A percentile compares a stretch with the other conserved stretches of the same genome.
Evolutionary conservation across 23 tunicate genomes (phyloP).

Genomic region (Trididemnum miniatum): DNA sequence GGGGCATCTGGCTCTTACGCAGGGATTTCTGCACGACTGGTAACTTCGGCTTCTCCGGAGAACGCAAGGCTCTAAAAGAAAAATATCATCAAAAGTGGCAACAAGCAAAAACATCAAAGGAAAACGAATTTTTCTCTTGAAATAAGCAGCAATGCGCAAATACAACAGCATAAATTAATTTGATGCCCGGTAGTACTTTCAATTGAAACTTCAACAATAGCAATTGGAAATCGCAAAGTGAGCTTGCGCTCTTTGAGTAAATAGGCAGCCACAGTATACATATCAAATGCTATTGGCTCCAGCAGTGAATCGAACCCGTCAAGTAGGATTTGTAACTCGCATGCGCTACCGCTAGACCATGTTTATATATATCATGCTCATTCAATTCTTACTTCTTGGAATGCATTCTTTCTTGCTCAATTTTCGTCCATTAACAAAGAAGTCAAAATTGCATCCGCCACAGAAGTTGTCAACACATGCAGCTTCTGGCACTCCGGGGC

Average conservation of each 20-base stretch:
- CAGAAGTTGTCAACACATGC: background rate
- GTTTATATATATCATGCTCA: too few species aligned
- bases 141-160: too few species aligned
- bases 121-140: too few species aligned
- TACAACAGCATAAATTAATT: too few species aligned
- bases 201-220: background rate
- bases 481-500: slow-evolving; percentile 20
- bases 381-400: background rate
- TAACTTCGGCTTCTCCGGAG: background rate
- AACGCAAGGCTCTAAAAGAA: background rate
- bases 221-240: too few species aligned
- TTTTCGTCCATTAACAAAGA: background rate
- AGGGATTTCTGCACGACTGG: background rate
- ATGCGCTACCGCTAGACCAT: background rate
- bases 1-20: background rate
- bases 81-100: background rate
- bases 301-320: too few species aligned
- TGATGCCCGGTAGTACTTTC: too few species aligned
- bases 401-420: background rate
- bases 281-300: too few species aligned
- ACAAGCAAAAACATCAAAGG: too few species aligned
- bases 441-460: slow-evolving; percentile 15
- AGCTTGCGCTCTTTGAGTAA: too few species aligned
- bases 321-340: too few species aligned
- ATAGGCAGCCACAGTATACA: too few species aligned